A percentile compares a stretch with the other conserved stretches of the same genome.
These are phyloP conservation scores for Drosophila baimaii DNA, from an alignment of 1,140 invertebrate species.

Conservation along the genomic window DNA sequence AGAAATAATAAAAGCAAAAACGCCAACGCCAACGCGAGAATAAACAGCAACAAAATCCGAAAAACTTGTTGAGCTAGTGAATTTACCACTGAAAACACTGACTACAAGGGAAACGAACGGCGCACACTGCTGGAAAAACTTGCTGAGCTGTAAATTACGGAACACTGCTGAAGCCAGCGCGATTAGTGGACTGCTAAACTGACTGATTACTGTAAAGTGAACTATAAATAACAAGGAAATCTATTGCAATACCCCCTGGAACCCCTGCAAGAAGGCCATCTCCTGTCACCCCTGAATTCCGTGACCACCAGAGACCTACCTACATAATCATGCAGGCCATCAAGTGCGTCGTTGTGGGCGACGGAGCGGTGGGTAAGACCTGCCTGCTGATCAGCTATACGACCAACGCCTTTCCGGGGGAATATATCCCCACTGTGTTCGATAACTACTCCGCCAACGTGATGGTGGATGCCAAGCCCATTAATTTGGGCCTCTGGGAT, in stretches of 20 bases:
- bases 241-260: neutral
- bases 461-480: constrained; percentile 99
- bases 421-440: constrained; percentile 98
- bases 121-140: constrained; percentile 4
- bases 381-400: constrained; percentile 98
- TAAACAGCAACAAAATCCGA: constrained; percentile 22
- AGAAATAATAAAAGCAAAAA: constrained; percentile 35
- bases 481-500: constrained; percentile 97
- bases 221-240: neutral
- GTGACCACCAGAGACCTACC: constrained; percentile 21
- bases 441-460: constrained; percentile 99
- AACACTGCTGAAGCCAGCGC: neutral
- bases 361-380: constrained; percentile 98
- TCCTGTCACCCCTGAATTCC: neutral
- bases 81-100: constrained; percentile 7
- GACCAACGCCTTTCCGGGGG: constrained; percentile 97
- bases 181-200: constrained; percentile 10
- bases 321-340: constrained; percentile 94
- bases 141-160: neutral
- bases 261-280: neutral
- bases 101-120: neutral
- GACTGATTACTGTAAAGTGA: neutral
- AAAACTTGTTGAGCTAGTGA: constrained; percentile 36
- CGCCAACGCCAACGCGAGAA: constrained; percentile 45
- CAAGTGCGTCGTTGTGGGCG: constrained; percentile 97